A percentile compares a stretch with the other conserved stretches of the same genome.
These are phyloP conservation scores for Mantis religiosa DNA, from an alignment of 2,888 invertebrate species.

Conservation along the genomic window DNA sequence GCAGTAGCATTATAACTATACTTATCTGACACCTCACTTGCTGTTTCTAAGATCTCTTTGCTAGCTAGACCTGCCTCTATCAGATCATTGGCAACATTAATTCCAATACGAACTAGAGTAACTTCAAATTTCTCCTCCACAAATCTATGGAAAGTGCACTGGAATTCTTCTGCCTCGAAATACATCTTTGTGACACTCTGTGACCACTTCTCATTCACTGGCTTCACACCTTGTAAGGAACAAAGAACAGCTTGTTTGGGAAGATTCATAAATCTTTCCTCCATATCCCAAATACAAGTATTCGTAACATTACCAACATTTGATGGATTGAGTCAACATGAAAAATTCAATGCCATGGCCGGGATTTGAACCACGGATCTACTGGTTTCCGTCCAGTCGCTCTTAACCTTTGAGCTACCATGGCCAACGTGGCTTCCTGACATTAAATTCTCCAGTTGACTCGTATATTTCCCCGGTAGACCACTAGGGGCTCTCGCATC, in stretches of 20 bases:
- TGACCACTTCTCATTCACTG: constrained; percentile 55
- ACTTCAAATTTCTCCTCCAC: constrained; percentile 39
- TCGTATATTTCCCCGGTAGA: too few relatives aligned
- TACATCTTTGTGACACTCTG: constrained; percentile 51
- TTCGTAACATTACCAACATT: constrained; percentile 57
- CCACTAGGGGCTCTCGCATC: too few relatives aligned
- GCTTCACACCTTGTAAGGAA: constrained; percentile 57
- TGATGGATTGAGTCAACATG: too few relatives aligned
- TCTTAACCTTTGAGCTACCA: too few relatives aligned
- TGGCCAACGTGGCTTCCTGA: too few relatives aligned
- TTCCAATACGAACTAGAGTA: constrained; percentile 40
- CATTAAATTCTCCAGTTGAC: too few relatives aligned
- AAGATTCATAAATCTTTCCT: constrained; percentile 58
- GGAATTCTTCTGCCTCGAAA: constrained; percentile 58
- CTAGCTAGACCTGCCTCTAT: constrained; percentile 47
- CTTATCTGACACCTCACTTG: background rate
- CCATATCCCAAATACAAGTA: constrained; percentile 65
- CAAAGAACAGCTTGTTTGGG: constrained; percentile 71
- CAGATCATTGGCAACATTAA: constrained; percentile 49
- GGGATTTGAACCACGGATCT: too few relatives aligned
- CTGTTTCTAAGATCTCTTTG: background rate
- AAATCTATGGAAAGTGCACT: constrained; percentile 54
- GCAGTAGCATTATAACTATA: too few relatives aligned
- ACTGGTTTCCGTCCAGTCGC: too few relatives aligned
- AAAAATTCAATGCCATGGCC: too few relatives aligned